Evolutionary conservation across 1,140 invertebrate species (phyloP).

Genomic region (Psix sp.): DNA sequence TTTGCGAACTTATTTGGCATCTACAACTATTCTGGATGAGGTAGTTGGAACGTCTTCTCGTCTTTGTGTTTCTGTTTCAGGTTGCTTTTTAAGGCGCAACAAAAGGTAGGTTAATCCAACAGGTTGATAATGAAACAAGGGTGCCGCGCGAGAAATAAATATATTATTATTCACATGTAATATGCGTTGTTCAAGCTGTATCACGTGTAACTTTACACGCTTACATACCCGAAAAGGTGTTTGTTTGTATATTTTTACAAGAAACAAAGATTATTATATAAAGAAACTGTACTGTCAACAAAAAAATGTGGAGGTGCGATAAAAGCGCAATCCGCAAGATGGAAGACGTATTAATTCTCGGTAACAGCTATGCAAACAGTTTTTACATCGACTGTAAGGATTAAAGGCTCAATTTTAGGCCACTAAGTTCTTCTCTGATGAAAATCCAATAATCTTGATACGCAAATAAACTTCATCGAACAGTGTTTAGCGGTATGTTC

Average conservation of each 20-base stretch:
- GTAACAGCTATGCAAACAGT: conserved; percentile 12
- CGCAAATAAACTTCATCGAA: conserved; percentile 60
- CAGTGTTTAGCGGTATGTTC: conserved; percentile 66
- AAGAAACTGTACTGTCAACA: too few species aligned
- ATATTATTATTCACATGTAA: conserved; percentile 30
- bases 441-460: conserved; percentile 46
- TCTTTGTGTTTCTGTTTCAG: conserved; percentile 38
- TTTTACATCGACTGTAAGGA: conserved; percentile 15
- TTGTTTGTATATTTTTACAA: too few species aligned
- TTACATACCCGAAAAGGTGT: conserved; percentile 5
- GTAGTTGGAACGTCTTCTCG: conserved; percentile 6
- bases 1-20: conserved; percentile 54
- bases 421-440: conserved; percentile 27
- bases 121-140: conserved; percentile 39
- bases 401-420: conserved; percentile 23
- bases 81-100: conserved; percentile 35
- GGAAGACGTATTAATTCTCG: conserved; percentile 25
- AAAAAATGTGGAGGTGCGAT: too few species aligned
- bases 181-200: conserved; percentile 11
- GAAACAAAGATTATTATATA: too few species aligned
- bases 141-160: conserved; percentile 24
- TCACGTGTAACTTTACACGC: background rate
- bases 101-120: conserved; percentile 27
- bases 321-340: too few species aligned
- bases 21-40: conserved; percentile 24